Evolutionary conservation across 2,797 vertebrate species (phyloP).

Genomic region (Melanotaenia trifasciata): DNA sequence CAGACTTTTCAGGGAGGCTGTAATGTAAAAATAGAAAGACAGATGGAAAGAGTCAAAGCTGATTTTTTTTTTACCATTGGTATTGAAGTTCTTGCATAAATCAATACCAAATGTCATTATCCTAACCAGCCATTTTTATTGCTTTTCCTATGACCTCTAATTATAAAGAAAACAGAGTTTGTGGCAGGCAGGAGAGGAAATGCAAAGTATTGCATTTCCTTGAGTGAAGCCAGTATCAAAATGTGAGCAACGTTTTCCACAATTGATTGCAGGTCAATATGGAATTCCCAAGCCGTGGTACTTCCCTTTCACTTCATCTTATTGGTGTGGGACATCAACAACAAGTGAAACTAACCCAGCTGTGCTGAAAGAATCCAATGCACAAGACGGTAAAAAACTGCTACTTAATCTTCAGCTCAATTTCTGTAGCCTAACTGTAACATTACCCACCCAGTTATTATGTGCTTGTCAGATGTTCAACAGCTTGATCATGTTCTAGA

Average conservation of each 20-base stretch:
- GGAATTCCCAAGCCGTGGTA: slow-evolving; percentile 96
- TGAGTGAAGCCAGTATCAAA: slow-evolving; percentile 45
- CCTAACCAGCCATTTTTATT: slow-evolving; percentile 1
- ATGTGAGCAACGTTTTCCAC: slow-evolving; percentile 42
- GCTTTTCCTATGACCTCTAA: slow-evolving; percentile 38
- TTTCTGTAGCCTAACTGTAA: background rate
- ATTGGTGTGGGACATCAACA: slow-evolving; percentile 88
- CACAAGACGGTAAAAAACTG: slow-evolving; percentile 69
- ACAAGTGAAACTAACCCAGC: slow-evolving; percentile 55
- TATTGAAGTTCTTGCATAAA: background rate
- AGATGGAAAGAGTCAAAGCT: background rate
- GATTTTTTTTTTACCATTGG: background rate
- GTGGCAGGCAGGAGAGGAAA: slow-evolving; percentile 34
- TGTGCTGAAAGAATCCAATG: slow-evolving; percentile 68
- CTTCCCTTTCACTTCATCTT: slow-evolving; percentile 91
- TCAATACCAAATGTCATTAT: background rate
- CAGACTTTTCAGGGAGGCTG: background rate
- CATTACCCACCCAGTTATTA: background rate
- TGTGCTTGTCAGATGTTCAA: slow-evolving; percentile 31
- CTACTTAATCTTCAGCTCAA: slow-evolving; percentile 5
- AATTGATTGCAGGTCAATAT: slow-evolving; percentile 89
- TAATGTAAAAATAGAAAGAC: background rate
- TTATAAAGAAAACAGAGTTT: slow-evolving; percentile 47
- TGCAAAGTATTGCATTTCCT: slow-evolving; percentile 34
- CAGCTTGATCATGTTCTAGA: slow-evolving; percentile 15